A percentile compares a stretch with the other conserved stretches of the same genome.
These are phyloP conservation scores for Polyommatus icarus DNA, from an alignment of 2,888 invertebrate species.

Conservation along the genomic window DNA sequence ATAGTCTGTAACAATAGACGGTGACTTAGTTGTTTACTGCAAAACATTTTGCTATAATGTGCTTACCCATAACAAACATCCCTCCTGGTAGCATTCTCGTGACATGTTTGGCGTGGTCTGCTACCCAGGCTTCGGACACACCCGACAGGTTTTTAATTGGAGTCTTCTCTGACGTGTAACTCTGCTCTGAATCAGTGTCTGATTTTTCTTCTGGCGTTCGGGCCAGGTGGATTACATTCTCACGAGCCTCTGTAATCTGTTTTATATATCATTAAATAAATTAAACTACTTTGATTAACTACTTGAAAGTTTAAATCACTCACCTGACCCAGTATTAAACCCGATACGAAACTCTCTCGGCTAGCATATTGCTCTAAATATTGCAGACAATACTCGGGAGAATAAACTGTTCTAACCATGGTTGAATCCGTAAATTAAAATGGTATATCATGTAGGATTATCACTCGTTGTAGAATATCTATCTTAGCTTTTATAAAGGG, in stretches of 20 bases:
- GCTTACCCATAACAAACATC: conserved; percentile 87
- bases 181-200: conserved; percentile 58
- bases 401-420: conserved; percentile 86
- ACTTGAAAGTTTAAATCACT: conserved; percentile 38
- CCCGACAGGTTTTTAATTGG: conserved; percentile 73
- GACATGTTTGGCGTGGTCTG: conserved; percentile 92
- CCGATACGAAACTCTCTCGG: conserved; percentile 83
- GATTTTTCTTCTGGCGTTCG: conserved; percentile 84
- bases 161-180: conserved; percentile 55
- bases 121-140: conserved; percentile 85
- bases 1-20: too few relatives aligned
- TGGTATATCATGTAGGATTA: conserved; percentile 16
- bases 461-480: not conserved
- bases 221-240: conserved; percentile 89
- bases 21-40: too few relatives aligned
- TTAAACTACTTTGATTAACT: not conserved
- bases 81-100: conserved; percentile 95
- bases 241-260: conserved; percentile 83
- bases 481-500: not conserved
- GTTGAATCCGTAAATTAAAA: conserved; percentile 42
- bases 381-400: conserved; percentile 84
- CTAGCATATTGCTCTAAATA: conserved; percentile 84
- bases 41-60: too few relatives aligned
- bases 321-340: conserved; percentile 91
- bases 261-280: not conserved